phyloP scores from a whole-genome alignment of 2,888 invertebrate genomes.

The Drosophila mercatorum region DNA sequence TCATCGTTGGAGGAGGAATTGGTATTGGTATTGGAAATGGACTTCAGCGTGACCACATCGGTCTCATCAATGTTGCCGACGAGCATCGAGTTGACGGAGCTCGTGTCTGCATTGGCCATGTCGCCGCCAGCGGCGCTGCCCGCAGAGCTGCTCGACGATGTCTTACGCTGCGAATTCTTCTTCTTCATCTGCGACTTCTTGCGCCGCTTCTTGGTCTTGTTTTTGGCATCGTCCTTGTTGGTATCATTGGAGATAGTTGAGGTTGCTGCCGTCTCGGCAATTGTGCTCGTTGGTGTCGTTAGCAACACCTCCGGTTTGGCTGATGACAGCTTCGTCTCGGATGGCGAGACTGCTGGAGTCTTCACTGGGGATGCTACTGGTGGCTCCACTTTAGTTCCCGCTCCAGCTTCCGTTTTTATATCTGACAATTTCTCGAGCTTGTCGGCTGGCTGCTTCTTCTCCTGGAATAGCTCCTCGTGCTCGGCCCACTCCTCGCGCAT shows the following conservation, averaged over 20 bases:
- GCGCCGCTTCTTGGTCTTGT: conserved; percentile 92
- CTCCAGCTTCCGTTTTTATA: conserved; percentile 15
- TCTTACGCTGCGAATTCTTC: conserved; percentile 90
- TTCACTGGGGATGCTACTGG: neutral
- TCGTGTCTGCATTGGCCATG: conserved; percentile 26
- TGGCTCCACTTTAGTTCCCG: conserved; percentile 19
- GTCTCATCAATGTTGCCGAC: conserved; percentile 75
- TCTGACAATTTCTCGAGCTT: conserved; percentile 46
- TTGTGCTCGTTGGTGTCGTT: conserved; percentile 2
- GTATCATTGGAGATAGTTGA: conserved; percentile 32
- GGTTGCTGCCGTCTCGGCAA: conserved; percentile 14
- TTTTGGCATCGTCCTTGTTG: conserved; percentile 85
- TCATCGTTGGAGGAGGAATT: conserved; percentile 82
- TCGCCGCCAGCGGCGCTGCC: conserved; percentile 78
- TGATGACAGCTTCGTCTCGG: neutral
- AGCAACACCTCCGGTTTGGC: conserved; percentile 9
- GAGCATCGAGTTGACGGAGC: conserved; percentile 41
- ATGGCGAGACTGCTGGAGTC: conserved; percentile 17
- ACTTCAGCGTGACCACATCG: conserved; percentile 69
- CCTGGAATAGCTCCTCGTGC: conserved; percentile 84
- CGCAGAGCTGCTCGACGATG: conserved; percentile 85
- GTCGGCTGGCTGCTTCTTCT: conserved; percentile 55
- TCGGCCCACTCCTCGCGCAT: conserved; percentile 85
- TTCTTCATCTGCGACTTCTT: conserved; percentile 92
- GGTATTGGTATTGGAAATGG: conserved; percentile 74